Conservation (phyloP, 2,113 vertebrate genomes). For the Malaclemys terrapin region DNA sequence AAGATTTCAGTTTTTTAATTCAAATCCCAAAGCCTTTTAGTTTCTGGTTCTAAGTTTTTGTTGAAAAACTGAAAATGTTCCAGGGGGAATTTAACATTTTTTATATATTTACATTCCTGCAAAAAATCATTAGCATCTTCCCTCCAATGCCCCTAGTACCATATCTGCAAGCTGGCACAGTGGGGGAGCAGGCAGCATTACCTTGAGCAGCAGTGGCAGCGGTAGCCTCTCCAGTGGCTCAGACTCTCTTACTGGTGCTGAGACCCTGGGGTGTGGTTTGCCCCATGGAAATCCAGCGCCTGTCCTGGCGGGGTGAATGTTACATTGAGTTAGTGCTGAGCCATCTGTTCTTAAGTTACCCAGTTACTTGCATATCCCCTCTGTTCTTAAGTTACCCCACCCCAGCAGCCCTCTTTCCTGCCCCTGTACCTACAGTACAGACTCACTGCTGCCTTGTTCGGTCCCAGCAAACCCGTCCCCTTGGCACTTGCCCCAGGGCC, state of each 20-base stretch:
- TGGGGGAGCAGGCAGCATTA: not conserved
- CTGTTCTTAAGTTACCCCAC: not conserved
- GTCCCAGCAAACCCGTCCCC: not conserved
- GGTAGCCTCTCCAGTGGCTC: not conserved
- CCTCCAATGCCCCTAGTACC: not conserved
- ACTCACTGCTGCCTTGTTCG: fast-evolving
- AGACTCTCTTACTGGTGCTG: not conserved
- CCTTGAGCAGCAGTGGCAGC: not conserved
- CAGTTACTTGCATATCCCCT: not conserved
- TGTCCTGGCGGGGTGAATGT: not conserved
- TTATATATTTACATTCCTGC: not conserved
- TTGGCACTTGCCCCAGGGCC: not conserved
- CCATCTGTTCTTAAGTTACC: not conserved
- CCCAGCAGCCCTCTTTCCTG: not conserved
- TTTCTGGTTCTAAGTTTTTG: not conserved
- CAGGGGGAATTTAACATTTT: not conserved
- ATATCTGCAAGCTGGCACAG: no score
- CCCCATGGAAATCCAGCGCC: not conserved
- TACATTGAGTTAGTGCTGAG: not conserved
- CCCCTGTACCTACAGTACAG: not conserved
- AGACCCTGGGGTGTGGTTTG: not conserved
- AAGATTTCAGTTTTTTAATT: not conserved
- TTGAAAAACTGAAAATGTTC: fast-evolving
- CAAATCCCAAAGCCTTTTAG: not conserved
- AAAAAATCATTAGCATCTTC: not conserved